Conservation (phyloP, 2,888 invertebrate genomes). For the Dasypolia templi region DNA sequence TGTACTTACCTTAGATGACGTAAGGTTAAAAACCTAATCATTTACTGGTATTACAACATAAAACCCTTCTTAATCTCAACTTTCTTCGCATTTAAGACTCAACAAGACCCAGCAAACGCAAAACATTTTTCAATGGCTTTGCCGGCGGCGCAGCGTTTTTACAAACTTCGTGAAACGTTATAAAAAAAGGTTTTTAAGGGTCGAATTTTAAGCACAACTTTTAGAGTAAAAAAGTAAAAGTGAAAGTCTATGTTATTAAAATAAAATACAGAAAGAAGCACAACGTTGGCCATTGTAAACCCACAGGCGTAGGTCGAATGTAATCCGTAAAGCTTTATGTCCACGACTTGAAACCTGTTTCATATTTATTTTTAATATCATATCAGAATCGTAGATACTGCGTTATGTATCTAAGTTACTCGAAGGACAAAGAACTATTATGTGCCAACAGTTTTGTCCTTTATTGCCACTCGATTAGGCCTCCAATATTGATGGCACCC, state of each 20-base stretch:
- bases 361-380: conserved; percentile 43
- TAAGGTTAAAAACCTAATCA: neutral
- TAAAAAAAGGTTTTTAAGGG: neutral
- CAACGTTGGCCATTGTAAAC: conserved; percentile 10
- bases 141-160: conserved; percentile 14
- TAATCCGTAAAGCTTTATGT: conserved; percentile 50
- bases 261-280: conserved; percentile 15
- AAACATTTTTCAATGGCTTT: conserved; percentile 32
- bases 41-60: neutral
- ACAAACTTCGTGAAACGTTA: conserved; percentile 24
- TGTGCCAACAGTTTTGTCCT: conserved; percentile 21
- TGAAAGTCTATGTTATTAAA: conserved; percentile 5
- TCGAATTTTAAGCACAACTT: conserved; percentile 1
- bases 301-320: conserved; percentile 6
- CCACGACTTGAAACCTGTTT: conserved; percentile 24
- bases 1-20: too few relatives aligned
- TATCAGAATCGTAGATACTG: conserved; percentile 4
- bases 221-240: neutral
- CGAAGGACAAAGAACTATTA: conserved; percentile 17
- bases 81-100: neutral
- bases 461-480: conserved; percentile 40
- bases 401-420: neutral
- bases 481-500: conserved; percentile 7
- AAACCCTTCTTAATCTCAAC: neutral
- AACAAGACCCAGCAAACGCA: neutral